Conservation (phyloP, 1,140 invertebrate genomes). For the Drosophila littoralis region DNA sequence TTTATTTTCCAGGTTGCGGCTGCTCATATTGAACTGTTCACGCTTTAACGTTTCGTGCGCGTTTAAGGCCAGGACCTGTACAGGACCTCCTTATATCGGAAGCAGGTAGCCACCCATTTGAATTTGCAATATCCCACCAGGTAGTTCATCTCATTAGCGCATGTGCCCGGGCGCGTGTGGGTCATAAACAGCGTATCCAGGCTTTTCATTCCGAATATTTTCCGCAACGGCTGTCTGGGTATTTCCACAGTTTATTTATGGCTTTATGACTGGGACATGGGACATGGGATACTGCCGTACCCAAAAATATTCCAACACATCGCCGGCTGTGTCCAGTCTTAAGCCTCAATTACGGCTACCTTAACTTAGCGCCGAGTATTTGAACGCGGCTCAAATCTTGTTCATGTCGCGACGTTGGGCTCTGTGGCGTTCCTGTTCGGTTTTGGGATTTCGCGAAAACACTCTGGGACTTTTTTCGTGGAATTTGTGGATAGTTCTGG, state of each 20-base stretch:
- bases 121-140: slow-evolving; percentile 22
- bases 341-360: slow-evolving; percentile 66
- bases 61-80: slow-evolving; percentile 16
- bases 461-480: slow-evolving; percentile 24
- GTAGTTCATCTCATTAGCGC: slow-evolving; percentile 55
- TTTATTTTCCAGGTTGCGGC: slow-evolving; percentile 37
- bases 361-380: slow-evolving; percentile 60
- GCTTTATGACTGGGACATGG: slow-evolving; percentile 61
- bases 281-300: slow-evolving; percentile 11
- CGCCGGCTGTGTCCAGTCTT: slow-evolving; percentile 22
- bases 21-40: slow-evolving; percentile 33
- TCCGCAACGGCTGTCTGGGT: slow-evolving; percentile 23
- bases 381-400: slow-evolving; percentile 10
- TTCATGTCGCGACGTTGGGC: slow-evolving; percentile 42
- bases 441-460: slow-evolving; percentile 33
- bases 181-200: slow-evolving; percentile 47
- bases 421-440: slow-evolving; percentile 23
- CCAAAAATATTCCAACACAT: neutral
- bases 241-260: slow-evolving; percentile 65
- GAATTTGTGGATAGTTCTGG: slow-evolving; percentile 19
- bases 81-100: slow-evolving; percentile 42
- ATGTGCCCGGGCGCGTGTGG: slow-evolving; percentile 37
- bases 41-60: neutral
- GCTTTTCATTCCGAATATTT: slow-evolving; percentile 46
- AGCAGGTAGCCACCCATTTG: neutral